Conservation (phyloP, 2,888 invertebrate genomes). For the Drosophila paranaensis region DNA sequence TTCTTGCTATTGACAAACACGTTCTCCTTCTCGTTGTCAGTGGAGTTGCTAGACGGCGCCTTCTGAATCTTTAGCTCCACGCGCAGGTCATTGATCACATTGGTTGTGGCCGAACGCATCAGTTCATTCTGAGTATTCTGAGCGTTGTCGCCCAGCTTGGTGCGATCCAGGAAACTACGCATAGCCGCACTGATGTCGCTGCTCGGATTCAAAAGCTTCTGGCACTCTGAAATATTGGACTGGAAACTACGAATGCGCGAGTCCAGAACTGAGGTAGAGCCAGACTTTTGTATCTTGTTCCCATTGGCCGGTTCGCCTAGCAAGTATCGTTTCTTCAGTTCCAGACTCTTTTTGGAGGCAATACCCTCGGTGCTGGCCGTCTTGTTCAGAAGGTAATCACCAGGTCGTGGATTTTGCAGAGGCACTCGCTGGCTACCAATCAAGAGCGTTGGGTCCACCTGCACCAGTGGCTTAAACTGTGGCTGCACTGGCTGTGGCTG, state of each 20-base stretch:
- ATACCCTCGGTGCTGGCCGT: slow-evolving; percentile 95
- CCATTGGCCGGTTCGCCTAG: slow-evolving; percentile 89
- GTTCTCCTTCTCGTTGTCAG: slow-evolving; percentile 84
- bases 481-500: slow-evolving; percentile 79
- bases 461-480: slow-evolving; percentile 85
- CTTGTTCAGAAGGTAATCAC: slow-evolving; percentile 92
- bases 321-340: slow-evolving; percentile 93
- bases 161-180: slow-evolving; percentile 88
- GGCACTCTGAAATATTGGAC: slow-evolving; percentile 94
- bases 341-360: slow-evolving; percentile 93
- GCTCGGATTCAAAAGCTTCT: slow-evolving; percentile 93
- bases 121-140: slow-evolving; percentile 63
- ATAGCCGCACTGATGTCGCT: slow-evolving; percentile 89
- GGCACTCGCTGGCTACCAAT: slow-evolving; percentile 84
- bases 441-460: slow-evolving; percentile 84
- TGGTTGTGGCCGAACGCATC: slow-evolving; percentile 75
- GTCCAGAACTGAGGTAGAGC: slow-evolving; percentile 93
- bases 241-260: slow-evolving; percentile 93
- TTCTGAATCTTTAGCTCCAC: slow-evolving; percentile 83
- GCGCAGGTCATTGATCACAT: slow-evolving; percentile 82
- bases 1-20: slow-evolving; percentile 84
- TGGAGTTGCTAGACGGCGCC: slow-evolving; percentile 74
- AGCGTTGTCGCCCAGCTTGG: slow-evolving; percentile 75
- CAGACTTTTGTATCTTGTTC: slow-evolving; percentile 91
- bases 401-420: slow-evolving; percentile 87